Percentiles rank a stretch among this genome's conserved stretches.
These are phyloP conservation scores for Notothenia rossii DNA, from an alignment of 2,113 vertebrate species.

Conservation along the genomic window DNA sequence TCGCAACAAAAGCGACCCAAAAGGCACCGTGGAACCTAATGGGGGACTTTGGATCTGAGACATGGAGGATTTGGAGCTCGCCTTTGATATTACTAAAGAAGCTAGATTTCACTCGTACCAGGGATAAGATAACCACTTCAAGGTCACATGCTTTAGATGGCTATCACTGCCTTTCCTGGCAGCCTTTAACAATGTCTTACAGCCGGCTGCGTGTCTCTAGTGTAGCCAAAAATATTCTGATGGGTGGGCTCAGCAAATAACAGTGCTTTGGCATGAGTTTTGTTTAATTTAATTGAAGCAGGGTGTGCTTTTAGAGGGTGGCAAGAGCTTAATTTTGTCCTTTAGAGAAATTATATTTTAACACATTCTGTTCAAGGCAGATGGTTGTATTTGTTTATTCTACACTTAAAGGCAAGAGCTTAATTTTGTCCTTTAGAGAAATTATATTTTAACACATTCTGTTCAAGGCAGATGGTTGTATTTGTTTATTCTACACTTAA, in stretches of 20 bases:
- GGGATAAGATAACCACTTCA: slow-evolving; percentile 77
- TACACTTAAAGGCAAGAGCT: slow-evolving; percentile 16
- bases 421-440: slow-evolving; percentile 23
- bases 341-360: slow-evolving; percentile 38
- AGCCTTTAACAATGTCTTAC: slow-evolving; percentile 66
- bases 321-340: slow-evolving; percentile 25
- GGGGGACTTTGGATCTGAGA: slow-evolving; percentile 75
- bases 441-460: slow-evolving; percentile 38
- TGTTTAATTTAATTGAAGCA: slow-evolving; percentile 39
- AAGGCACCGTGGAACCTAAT: slow-evolving; percentile 68
- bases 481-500: slow-evolving; percentile 37
- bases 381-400: slow-evolving; percentile 52
- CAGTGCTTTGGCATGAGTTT: slow-evolving; percentile 2
- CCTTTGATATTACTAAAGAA: slow-evolving; percentile 72
- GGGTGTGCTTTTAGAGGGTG: slow-evolving; percentile 23
- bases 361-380: slow-evolving; percentile 36
- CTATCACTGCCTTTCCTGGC: slow-evolving; percentile 64
- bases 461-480: slow-evolving; percentile 48
- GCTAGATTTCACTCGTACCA: slow-evolving; percentile 55
- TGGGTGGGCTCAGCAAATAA: slow-evolving; percentile 36
- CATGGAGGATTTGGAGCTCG: slow-evolving; percentile 66
- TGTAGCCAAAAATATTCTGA: slow-evolving; percentile 57
- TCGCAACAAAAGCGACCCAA: slow-evolving; percentile 57
- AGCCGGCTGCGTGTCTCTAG: slow-evolving; percentile 48
- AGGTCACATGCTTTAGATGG: slow-evolving; percentile 78